Evolutionary conservation across 2,888 invertebrate genomes (phyloP), one percentile per base, ranked within the genome.

Genomic region (Harpalus rufipes): DNA sequence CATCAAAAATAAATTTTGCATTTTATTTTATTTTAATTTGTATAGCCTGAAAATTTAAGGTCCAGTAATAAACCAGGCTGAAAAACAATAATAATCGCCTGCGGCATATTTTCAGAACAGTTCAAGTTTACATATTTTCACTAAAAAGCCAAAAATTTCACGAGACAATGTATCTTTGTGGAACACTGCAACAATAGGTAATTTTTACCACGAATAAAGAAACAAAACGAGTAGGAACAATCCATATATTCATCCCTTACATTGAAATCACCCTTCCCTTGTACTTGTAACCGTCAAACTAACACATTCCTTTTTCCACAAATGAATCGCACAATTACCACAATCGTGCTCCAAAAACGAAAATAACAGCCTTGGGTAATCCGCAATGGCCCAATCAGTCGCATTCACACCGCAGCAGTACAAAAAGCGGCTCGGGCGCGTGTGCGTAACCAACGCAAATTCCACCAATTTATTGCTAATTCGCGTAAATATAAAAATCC

Each of bases 391-490:
- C 56, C 76, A 78, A 78, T 78, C 76, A 78, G 72, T 44, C 18
- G 58, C 58, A 78, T 78, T 78, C 72, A 78, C 74, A 51, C 51
- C 21, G 76, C 74, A 16, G 39, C 16, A 14, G 74, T 14, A 72
- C 44, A 72, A 72, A 72, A 72, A 58, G 76, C 76, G 21, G 41
- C 83, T 61, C 84, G 78, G 18, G 76, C 59, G 44, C 44, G 41
- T 58, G 44, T 58, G 44, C 78, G 84, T 84, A 84, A 84, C 84
- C 63, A 84, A 84, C 84, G 76, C 89, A 89, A 90, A 90, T 90
- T 90, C 89, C 88, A 88, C 90, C 82, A 90, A 91, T 91, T 91
- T 90, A 90, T 90, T 89, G 89, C 90, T 90, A 91, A 91, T 91
- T 91, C 90, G 88, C 87, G 89, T 90, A 90, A 90, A 90, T 90